Conservation (phyloP, 2,888 invertebrate species). For the Caenorhabditis macrosperma region DNA sequence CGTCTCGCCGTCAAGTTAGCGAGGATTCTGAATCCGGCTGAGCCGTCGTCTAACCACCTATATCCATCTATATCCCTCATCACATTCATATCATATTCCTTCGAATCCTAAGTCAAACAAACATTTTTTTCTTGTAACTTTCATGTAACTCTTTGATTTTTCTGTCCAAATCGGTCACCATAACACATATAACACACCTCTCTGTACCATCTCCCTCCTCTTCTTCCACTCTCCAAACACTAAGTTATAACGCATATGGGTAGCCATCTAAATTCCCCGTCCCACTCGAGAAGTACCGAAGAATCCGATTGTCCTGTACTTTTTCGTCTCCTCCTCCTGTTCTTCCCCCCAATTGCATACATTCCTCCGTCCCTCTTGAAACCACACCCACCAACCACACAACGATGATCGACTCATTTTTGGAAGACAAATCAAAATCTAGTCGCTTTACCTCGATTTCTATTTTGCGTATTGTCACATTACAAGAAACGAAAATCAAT, state of each 20-base stretch:
- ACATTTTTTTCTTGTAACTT: conserved; percentile 1
- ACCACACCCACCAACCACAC: conserved; percentile 1
- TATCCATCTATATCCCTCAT: conserved; percentile 1
- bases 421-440: conserved; percentile 25
- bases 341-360: background rate
- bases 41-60: background rate
- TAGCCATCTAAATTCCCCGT: conserved; percentile 23
- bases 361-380: background rate
- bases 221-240: background rate
- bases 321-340: background rate
- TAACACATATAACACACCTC: conserved; percentile 10
- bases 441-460: conserved; percentile 42
- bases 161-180: conserved; percentile 32
- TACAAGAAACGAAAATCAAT: conserved; percentile 16
- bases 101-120: background rate
- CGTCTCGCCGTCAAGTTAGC: conserved; percentile 47
- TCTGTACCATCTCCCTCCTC: conserved; percentile 23
- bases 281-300: conserved; percentile 37
- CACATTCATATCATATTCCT: conserved; percentile 26
- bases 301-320: conserved; percentile 12
- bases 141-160: conserved; percentile 11
- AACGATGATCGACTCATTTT: conserved; percentile 24
- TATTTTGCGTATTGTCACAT: conserved; percentile 21
- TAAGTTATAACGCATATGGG: conserved; percentile 51
- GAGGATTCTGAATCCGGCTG: conserved; percentile 54